Conservation (phyloP, 2,113 vertebrate species). For the Ciconia stormi region DNA sequence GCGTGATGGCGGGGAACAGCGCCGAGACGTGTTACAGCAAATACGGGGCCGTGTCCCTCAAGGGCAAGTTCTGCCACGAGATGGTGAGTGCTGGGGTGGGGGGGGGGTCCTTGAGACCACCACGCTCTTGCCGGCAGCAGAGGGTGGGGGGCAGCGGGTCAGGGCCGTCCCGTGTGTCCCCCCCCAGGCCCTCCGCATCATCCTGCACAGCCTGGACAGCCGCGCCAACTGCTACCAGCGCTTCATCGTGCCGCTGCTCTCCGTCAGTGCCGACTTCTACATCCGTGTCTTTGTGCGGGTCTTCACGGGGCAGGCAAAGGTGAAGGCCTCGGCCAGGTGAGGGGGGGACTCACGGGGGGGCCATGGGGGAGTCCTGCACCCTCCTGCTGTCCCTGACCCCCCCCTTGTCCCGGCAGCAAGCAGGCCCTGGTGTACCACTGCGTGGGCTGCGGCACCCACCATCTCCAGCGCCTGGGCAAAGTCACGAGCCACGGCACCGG, state of each 20-base stretch:
- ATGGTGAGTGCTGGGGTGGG: slow-evolving; percentile 79
- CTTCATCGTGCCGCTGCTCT: slow-evolving; percentile 87
- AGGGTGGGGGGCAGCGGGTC: not conserved
- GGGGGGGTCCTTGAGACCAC: not conserved
- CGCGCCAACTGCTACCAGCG: slow-evolving; percentile 90
- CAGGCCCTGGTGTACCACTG: slow-evolving; percentile 91
- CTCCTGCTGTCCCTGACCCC: not conserved
- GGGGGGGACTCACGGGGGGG: not conserved
- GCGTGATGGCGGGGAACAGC: slow-evolving; percentile 89
- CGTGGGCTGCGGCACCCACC: slow-evolving; percentile 87
- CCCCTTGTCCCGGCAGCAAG: slow-evolving; percentile 72
- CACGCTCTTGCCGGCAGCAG: not conserved
- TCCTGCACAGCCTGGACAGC: slow-evolving; percentile 90
- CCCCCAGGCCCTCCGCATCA: slow-evolving; percentile 84
- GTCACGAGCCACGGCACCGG: slow-evolving; percentile 71
- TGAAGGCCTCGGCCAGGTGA: slow-evolving; percentile 91
- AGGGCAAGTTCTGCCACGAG: slow-evolving; percentile 91
- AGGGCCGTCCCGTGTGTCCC: not conserved
- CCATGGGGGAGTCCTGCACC: too few relatives aligned
- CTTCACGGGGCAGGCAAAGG: slow-evolving; percentile 85
- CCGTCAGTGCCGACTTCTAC: slow-evolving; percentile 91
- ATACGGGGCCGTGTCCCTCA: slow-evolving; percentile 89
- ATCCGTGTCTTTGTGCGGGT: slow-evolving; percentile 88
- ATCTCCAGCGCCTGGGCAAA: slow-evolving; percentile 86
- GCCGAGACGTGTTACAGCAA: slow-evolving; percentile 93